phyloP scores from a whole-genome alignment of 2,888 invertebrate genomes.

The Eulithis prunata region DNA sequence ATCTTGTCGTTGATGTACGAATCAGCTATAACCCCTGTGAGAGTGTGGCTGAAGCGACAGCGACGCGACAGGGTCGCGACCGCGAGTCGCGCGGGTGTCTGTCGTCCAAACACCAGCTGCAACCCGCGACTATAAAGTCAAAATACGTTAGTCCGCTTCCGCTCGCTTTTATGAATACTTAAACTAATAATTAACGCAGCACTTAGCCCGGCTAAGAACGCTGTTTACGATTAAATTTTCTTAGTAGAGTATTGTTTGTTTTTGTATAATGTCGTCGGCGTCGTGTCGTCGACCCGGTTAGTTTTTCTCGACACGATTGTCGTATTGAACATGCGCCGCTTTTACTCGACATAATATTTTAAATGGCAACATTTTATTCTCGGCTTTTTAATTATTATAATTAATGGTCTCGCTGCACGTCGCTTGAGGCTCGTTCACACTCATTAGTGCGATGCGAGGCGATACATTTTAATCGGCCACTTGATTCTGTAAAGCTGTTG shows the following conservation, averaged over 20 bases:
- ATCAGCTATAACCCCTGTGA: too few relatives aligned
- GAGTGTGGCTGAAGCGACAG: background rate
- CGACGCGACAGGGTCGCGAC: background rate
- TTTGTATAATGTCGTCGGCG: slow-evolving; percentile 56
- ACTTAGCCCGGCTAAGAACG: slow-evolving; percentile 70
- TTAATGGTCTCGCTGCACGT: slow-evolving; percentile 61
- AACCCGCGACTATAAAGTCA: slow-evolving; percentile 54
- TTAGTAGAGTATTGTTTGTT: slow-evolving; percentile 65
- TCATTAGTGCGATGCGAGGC: slow-evolving; percentile 39
- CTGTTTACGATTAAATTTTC: slow-evolving; percentile 70
- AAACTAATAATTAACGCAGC: slow-evolving; percentile 76
- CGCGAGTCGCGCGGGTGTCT: slow-evolving; percentile 37
- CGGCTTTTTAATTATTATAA: slow-evolving; percentile 66
- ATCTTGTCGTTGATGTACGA: too few relatives aligned
- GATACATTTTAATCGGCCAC: slow-evolving; percentile 40
- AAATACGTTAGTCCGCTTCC: slow-evolving; percentile 58
- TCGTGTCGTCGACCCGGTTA: slow-evolving; percentile 55
- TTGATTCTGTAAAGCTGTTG: slow-evolving; percentile 14
- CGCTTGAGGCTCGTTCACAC: slow-evolving; percentile 42
- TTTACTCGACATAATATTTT: slow-evolving; percentile 58
- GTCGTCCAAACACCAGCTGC: slow-evolving; percentile 60
- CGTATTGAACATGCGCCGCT: slow-evolving; percentile 65
- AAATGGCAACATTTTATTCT: slow-evolving; percentile 56
- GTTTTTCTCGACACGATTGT: slow-evolving; percentile 62
- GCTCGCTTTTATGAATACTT: slow-evolving; percentile 70